Base-by-base conservation (phyloP, 2,888 invertebrate species). In the Cryptus armator region DNA sequence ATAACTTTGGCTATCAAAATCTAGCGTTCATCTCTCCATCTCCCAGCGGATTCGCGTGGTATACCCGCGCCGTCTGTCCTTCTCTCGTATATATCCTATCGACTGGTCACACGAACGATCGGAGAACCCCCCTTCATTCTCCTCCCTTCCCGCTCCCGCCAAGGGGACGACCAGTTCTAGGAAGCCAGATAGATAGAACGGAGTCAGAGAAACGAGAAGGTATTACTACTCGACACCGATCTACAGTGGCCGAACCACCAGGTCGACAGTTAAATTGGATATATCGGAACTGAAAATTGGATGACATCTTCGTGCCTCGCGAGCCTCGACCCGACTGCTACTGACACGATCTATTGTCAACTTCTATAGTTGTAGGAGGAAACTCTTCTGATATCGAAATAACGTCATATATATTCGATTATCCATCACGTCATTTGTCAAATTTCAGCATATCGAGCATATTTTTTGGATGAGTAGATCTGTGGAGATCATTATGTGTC, bases 1-100 rank as follows among this genome's bases (percentile, higher is more conserved):
- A 84, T 84, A 84, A 84, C 75, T 81, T 81, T 51, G 44, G 12
- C 76, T 71, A 67, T 84, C 72, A 80, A 84, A 80, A 67, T 84
- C 80, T 46, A 67, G 48, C 64, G 44, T 67, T 68, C 76, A 44
- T 16, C 71, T 24, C 68, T 37, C 75, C 48, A 3, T 9, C 19
- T 2, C 12, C 56, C 24, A 3, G 19, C 53, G 3, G 46, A 75
- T 53, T 64, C 24, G 16, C 48, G 14, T 24, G 12, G n/a, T 16
- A 19, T 37, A 32, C 14, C 24, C 66, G 2, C 43, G 14, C 16
- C 29, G 10, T 19, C 76, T 48, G 9, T 46, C 64, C 37, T 5
- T 62, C 29, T 32, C 51, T 59, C 75, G n/a, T 29, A 29, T 74
- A 48, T 32, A 19, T 59, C 37, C 19, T 32, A 64, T 43, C 66